These are phyloP conservation scores for Drosophila nigromelanica DNA, from an alignment of 1,140 invertebrate genomes.

Conservation along the genomic window DNA sequence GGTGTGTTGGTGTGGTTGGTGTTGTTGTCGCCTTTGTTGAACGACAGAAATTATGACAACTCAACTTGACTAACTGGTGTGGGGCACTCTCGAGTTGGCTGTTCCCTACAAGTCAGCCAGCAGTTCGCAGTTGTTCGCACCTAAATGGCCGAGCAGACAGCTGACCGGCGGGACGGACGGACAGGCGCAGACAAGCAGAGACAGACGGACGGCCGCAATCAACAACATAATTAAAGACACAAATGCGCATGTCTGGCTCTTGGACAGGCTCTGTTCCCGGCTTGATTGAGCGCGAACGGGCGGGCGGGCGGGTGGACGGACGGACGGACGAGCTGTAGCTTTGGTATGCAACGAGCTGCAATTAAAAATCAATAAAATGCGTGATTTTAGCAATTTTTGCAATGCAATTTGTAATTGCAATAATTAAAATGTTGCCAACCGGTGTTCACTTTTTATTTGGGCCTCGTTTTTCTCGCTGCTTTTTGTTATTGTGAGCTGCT, in stretches of 20 bases:
- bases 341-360: constrained; percentile 80
- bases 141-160: constrained; percentile 63
- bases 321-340: neutral
- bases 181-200: constrained; percentile 12
- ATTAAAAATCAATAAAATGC: constrained; percentile 83
- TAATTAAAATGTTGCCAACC: constrained; percentile 71
- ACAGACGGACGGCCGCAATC: constrained; percentile 49
- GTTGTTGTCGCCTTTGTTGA: constrained; percentile 50
- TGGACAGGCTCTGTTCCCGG: constrained; percentile 17
- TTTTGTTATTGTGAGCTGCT: constrained; percentile 26
- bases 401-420: constrained; percentile 80
- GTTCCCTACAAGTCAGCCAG: constrained; percentile 55
- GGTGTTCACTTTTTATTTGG: neutral
- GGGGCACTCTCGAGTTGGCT: constrained; percentile 19
- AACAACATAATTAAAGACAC: constrained; percentile 82
- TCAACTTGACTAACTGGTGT: constrained; percentile 81
- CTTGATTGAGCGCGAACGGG: constrained; percentile 8
- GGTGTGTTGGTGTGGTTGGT: constrained; percentile 22
- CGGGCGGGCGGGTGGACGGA: neutral
- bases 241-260: constrained; percentile 67
- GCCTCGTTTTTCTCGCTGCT: too few species aligned
- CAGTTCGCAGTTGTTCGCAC: constrained; percentile 59
- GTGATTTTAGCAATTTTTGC: constrained; percentile 80
- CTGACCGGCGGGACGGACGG: constrained; percentile 25
- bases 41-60: constrained; percentile 82